Base-by-base conservation (phyloP, 1,140 invertebrate species). In the Pseudomyrmex pallidus region DNA sequence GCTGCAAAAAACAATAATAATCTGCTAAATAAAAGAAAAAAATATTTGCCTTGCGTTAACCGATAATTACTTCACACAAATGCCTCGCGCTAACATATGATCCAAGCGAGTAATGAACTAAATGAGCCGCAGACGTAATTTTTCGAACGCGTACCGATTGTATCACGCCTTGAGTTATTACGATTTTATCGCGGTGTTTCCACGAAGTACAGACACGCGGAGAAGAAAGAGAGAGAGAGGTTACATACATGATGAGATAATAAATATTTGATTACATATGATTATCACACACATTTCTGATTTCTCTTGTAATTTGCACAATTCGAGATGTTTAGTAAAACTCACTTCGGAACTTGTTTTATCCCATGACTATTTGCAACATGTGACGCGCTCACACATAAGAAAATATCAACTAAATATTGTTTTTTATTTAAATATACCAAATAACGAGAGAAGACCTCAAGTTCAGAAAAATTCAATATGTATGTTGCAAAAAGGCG, bases 211-310 rank as follows among this genome's bases (percentile, higher is more conserved):
- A 48, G 35, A 35, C 35, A 35, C 5, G 7, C 35, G 7, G 35
- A 35, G 35, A 35, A 35, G 35, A 35, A 35, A 35, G 35, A 35
- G 35, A 22, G 20, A 25, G 25, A 35, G 35, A 35, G 0, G 35
- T 35, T 35, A 7, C 5, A 35, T 5, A 44, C 15, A 10, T 74
- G 12, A 10, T 74, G 12, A 35, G 44, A 15, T 13, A 46, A 44
- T 25, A 78, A 78, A 48, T 15, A 68, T 46, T 44, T 57, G 22
- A 77, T 67, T 1, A 46, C 12, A 8, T 22, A 8, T 22, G 25
- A 66, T 77, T 17, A 12, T 44, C 4, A 7, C 0, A 35, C 5
- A 35, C 5, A 35, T 35, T 35, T 0, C 2, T 20, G 25, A 64
- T 64, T 3, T n/a, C 22, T 22, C 8, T 35, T 35, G 12, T 35